Percentiles rank a stretch among this genome's conserved stretches.
Conservation (phyloP, 2,888 invertebrate genomes). For the Ennomos erosarius region DNA sequence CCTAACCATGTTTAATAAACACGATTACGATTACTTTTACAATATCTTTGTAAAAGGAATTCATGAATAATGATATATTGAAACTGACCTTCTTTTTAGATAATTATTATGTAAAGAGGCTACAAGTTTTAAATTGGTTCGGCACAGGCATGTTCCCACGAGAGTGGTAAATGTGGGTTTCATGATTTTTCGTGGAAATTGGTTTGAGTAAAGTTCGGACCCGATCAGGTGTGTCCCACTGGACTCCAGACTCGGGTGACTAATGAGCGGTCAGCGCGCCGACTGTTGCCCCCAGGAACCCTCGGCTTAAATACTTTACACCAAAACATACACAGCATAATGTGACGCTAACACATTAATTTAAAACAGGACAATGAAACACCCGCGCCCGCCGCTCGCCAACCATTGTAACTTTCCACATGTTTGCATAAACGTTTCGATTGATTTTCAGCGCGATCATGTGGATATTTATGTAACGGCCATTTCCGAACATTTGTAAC, state of each 20-base stretch:
- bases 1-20: background rate
- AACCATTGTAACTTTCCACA: conserved; percentile 28
- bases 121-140: conserved; percentile 39
- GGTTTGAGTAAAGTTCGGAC: conserved; percentile 52
- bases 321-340: conserved; percentile 36
- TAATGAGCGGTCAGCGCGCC: conserved; percentile 66
- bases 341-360: conserved; percentile 21
- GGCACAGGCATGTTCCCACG: conserved; percentile 29
- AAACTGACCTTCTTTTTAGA: conserved; percentile 12
- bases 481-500: conserved; percentile 64
- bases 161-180: conserved; percentile 47
- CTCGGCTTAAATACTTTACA: conserved; percentile 51
- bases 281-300: conserved; percentile 53
- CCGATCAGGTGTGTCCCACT: conserved; percentile 57
- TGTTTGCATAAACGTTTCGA: conserved; percentile 38
- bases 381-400: conserved; percentile 7
- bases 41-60: background rate
- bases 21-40: no score
- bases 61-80: conserved; percentile 8
- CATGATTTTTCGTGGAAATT: conserved; percentile 57
- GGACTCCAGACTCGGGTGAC: conserved; percentile 50
- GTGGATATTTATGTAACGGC: conserved; percentile 45
- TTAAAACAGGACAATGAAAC: conserved; percentile 29
- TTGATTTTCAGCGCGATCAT: conserved; percentile 35
- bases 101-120: conserved; percentile 19